Percentiles rank a stretch among this genome's conserved stretches.
Evolutionary conservation across 2,797 vertebrate species (phyloP).

Genomic region (Dermochelys coriacea): DNA sequence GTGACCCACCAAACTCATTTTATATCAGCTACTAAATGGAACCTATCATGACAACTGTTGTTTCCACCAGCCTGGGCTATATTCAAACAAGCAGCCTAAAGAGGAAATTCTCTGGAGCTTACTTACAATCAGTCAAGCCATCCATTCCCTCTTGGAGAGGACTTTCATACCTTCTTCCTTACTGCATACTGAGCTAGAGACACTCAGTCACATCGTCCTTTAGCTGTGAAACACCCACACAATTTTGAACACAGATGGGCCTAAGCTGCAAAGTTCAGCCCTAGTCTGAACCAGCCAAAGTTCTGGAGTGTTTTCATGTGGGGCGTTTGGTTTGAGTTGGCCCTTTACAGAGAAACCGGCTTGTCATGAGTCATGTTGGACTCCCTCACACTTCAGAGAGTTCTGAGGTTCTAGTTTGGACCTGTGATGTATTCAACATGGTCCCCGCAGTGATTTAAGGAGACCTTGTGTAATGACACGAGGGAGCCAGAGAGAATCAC

Average conservation of each 20-base stretch:
- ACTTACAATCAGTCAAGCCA: not conserved
- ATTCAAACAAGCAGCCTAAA: not conserved
- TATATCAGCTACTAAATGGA: not conserved
- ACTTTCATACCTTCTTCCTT: not conserved
- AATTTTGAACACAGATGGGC: not conserved
- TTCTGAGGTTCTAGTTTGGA: not conserved
- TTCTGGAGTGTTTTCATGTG: not conserved
- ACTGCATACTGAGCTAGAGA: not conserved
- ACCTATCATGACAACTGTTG: not conserved
- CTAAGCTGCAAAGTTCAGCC: not conserved
- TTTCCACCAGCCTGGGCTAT: not conserved
- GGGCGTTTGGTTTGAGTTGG: not conserved
- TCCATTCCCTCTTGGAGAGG: not conserved
- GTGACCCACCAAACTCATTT: not conserved
- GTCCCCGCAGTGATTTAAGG: not conserved
- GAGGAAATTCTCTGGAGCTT: conserved; percentile 19
- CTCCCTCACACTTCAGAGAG: not conserved
- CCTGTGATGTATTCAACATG: not conserved
- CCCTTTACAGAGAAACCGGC: not conserved
- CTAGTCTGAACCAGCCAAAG: not conserved
- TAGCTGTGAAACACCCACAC: not conserved
- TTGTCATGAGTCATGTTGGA: not conserved
- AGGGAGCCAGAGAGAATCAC: not conserved
- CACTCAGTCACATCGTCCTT: not conserved
- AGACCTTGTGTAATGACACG: not conserved